Conservation (phyloP, 1,140 invertebrate genomes). For the Rhopalosiphum padi region DNA sequence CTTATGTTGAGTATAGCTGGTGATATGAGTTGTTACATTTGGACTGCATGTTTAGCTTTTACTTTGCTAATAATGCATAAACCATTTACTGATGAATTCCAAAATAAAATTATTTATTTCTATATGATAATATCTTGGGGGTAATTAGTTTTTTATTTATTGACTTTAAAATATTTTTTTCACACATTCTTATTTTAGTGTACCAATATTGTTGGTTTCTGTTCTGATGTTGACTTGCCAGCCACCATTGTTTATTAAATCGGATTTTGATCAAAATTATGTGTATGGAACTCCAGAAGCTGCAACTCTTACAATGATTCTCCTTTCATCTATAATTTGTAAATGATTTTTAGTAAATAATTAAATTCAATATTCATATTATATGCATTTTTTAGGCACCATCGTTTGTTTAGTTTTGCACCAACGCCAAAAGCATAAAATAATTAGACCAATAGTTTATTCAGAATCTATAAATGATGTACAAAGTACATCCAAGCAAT, state of each 20-base stretch:
- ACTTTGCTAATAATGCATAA: conserved; percentile 80
- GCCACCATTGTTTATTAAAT: conserved; percentile 58
- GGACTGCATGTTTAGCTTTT: conserved; percentile 82
- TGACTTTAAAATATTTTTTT: conserved; percentile 38
- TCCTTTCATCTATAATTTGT: conserved; percentile 75
- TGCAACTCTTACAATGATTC: conserved; percentile 70
- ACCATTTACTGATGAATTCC: conserved; percentile 44
- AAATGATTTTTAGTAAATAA: conserved; percentile 60
- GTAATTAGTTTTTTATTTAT: conserved; percentile 64
- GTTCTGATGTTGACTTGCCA: conserved; percentile 67
- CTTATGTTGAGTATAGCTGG: conserved; percentile 77
- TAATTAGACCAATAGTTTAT: conserved; percentile 21
- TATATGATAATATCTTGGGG: conserved; percentile 76
- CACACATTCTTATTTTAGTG: conserved; percentile 63
- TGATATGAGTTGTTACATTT: conserved; percentile 79
- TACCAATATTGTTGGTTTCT: conserved; percentile 68
- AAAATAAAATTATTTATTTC: conserved; percentile 49
- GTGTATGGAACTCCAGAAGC: conserved; percentile 79
- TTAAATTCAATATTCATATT: background rate
- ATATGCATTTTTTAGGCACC: conserved; percentile 58
- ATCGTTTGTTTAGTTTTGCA: conserved; percentile 60
- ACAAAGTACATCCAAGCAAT: conserved; percentile 43
- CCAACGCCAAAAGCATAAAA: conserved; percentile 38
- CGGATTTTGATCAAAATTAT: conserved; percentile 74
- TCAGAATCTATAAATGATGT: conserved; percentile 30